Evolutionary conservation across 2,113 vertebrate genomes (phyloP).

Genomic region (Limnothrissa miodon): DNA sequence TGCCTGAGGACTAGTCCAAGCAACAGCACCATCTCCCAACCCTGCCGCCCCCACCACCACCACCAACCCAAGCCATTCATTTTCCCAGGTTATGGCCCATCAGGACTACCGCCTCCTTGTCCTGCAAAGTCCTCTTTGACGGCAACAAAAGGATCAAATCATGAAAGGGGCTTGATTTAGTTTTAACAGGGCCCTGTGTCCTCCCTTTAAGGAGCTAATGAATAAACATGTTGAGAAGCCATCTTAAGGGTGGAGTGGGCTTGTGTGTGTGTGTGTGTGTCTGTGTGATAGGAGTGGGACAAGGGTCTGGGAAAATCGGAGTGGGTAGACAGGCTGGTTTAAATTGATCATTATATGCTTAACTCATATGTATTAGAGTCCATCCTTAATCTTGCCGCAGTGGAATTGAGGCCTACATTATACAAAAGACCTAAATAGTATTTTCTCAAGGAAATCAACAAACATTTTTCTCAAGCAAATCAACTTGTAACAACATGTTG

Average conservation of each 20-base stretch:
- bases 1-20: not conserved
- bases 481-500: not conserved
- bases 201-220: slow-evolving; percentile 70
- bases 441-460: too few relatives aligned
- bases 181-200: slow-evolving; percentile 66
- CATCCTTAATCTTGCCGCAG: slow-evolving; percentile 58
- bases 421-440: not conserved
- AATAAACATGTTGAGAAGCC: slow-evolving; percentile 71
- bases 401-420: not conserved
- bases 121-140: slow-evolving; percentile 25
- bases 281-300: slow-evolving; percentile 42
- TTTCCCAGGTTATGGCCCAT: slow-evolving; percentile 42
- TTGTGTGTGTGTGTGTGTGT: slow-evolving; percentile 40
- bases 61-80: slow-evolving; percentile 14
- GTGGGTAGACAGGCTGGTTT: slow-evolving; percentile 46
- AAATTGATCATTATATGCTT: slow-evolving; percentile 75
- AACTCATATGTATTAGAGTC: slow-evolving; percentile 66
- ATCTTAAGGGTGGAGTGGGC: slow-evolving; percentile 48
- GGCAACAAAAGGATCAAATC: slow-evolving; percentile 45
- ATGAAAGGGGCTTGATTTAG: slow-evolving; percentile 65
- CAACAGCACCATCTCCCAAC: slow-evolving; percentile 28
- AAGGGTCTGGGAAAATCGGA: slow-evolving; percentile 40
- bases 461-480: not conserved
- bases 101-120: slow-evolving; percentile 22
- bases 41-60: not conserved